Evolutionary conservation across 2,113 vertebrate genomes (phyloP), one percentile per base, ranked within the genome.

Genomic region (Aplodontia rufa): DNA sequence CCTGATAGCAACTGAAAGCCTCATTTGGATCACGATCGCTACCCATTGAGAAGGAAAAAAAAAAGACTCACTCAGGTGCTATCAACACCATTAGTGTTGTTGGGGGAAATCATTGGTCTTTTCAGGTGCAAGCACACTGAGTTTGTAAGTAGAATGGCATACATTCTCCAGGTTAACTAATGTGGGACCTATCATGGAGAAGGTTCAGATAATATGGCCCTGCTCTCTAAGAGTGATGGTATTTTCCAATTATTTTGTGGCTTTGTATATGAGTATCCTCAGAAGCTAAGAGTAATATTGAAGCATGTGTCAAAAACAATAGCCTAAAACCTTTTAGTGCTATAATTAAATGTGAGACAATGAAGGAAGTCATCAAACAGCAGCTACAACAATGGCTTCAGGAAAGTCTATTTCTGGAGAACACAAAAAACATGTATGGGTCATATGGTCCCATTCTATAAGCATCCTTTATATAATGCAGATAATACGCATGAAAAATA

Each of bases 1-100:
- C 64, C 91, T 74, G 62, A 64, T 37, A 94, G 96, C 90, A 96
- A 97, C 94, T 66, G 60, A 90, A 64, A 97, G 62, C 79, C 60
- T 95, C 95, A 81, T 82, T 95, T 69, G 72, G 95, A 94, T 81
- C 55, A 83, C 71, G 94, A 96, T 92, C 75, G 30, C 78, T 82
- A 74, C 53, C 62, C 96, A 55, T 42, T 94, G 91, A 95, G 24
- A 97, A 80, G 40, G 82, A 49, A 87, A 94, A 96, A 86, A 87
- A 96, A 22, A 6, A 94, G 91, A 74, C 79, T 97, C 83, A 28
- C 68, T 95, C 90, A 96, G 87, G 66, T 82, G 74, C 91, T 91
- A 81, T 83, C 90, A 95, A 88, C 62, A 89, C 62, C 64, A 66
- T 60, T 14, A 96, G 90, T 28, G n/a, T 79, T 81, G 76, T 53